phyloP scores from a whole-genome alignment of 2,888 invertebrate species.

The Priocnemis perturbator region DNA sequence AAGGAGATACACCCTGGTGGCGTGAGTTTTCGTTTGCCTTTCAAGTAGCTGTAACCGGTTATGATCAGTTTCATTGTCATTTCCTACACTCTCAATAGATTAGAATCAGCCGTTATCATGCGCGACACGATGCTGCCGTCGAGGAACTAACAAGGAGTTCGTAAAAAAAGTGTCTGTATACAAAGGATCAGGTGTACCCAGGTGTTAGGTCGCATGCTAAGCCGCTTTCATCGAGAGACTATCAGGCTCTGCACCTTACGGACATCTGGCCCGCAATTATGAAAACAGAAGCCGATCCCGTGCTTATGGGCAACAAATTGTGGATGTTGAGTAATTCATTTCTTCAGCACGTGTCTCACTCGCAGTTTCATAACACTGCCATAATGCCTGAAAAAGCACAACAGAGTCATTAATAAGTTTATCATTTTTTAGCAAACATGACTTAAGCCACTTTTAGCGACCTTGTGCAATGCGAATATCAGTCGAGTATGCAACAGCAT shows the following conservation, averaged over 20 bases:
- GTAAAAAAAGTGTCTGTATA: conserved; percentile 6
- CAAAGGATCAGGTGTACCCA: conserved; percentile 29
- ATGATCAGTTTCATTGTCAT: conserved; percentile 25
- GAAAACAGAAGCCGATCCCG: no score
- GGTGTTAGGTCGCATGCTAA: conserved; percentile 19
- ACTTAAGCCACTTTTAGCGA: no score
- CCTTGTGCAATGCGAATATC: no score
- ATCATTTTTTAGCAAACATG: no score
- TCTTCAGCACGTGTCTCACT: no score
- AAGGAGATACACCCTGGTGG: no score
- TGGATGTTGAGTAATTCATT: no score
- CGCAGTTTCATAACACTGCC: no score
- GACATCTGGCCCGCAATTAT: background rate
- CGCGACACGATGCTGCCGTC: background rate
- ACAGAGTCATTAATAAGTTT: no score
- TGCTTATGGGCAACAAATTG: no score
- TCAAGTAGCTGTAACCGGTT: conserved; percentile 42
- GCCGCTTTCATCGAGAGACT: conserved; percentile 1
- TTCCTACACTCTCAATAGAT: conserved; percentile 12
- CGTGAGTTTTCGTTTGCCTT: background rate
- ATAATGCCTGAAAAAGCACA: no score
- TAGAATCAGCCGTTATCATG: conserved; percentile 26
- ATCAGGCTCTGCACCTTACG: background rate
- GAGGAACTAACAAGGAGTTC: conserved; percentile 12
- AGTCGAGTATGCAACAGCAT: no score